Base-by-base conservation (phyloP, 2,888 invertebrate genomes). In the Fragum sueziense region DNA sequence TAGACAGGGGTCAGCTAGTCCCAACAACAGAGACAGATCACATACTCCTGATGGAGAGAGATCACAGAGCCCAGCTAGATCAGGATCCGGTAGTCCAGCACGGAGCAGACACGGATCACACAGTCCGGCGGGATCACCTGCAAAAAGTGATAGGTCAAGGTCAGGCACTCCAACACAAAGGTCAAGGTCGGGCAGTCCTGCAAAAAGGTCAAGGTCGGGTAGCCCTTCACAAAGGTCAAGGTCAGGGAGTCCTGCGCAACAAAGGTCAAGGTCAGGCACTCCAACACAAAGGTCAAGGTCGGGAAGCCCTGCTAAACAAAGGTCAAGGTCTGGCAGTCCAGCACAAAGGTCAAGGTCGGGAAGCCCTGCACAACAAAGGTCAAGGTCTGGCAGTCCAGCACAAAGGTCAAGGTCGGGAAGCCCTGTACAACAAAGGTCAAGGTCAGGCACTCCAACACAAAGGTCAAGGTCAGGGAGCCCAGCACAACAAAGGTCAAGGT, bases 311-410 rank as follows among this genome's bases (percentile, higher is more conserved):
- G 68, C 67, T 2, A 71, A 70, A n/a, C n/a, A n/a, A n/a, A 70
- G 68, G 22, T 72, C 84, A 34, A 84, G 84, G 20, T 83, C 82
- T 22, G 84, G 78, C 0, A 80, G 79, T 51, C 87, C 86, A 34
- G 78, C 67, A 25, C 80, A 82, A 69, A 73, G 69, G 51, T 70
- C 70, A 51, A 68, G 76, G 20, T 80, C 77, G 20, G 69, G 52
- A 41, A 62, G 62, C 29, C 73, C 79, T 14, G 76, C 72, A 25
- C 4, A 52, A 25, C 4, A 52, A 57, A 72, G 74, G n/a, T 80
- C 61, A 68, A 69, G 77, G 11, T 77, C 80, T 29, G 73, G 61
- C 0, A 80, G 79, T 54, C 80, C 79, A 31, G 71, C 77, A 20
- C 7, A n/a, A 25, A 76, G 78, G 14, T 31, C 37, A 41, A 59